These are phyloP conservation scores for Oxycera nigricornis DNA, from an alignment of 2,888 invertebrate species.

Conservation along the genomic window DNA sequence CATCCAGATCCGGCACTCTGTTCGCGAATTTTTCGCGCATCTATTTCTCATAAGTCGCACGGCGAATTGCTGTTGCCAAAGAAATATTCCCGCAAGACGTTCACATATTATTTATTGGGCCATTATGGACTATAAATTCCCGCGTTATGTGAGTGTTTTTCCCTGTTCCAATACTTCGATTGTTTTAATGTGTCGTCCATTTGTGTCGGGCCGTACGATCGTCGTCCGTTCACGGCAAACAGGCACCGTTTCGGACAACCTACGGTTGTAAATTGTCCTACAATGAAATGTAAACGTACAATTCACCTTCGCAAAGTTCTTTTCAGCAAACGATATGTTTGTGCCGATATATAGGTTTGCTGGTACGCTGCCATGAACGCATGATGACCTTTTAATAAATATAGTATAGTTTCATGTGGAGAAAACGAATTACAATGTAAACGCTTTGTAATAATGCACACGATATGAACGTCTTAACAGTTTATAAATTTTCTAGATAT, in stretches of 20 bases:
- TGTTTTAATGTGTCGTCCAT: slow-evolving; percentile 45
- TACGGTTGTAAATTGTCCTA: slow-evolving; percentile 30
- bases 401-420: slow-evolving; percentile 1
- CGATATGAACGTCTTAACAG: slow-evolving; percentile 28
- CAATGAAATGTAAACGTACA: slow-evolving; percentile 3
- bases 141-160: slow-evolving; percentile 47
- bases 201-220: slow-evolving; percentile 3
- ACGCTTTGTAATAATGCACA: not conserved
- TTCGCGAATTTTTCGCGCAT: slow-evolving; percentile 20
- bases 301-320: slow-evolving; percentile 22
- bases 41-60: slow-evolving; percentile 43
- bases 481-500: slow-evolving; percentile 34
- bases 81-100: slow-evolving; percentile 39
- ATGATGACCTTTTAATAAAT: slow-evolving; percentile 18
- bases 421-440: not conserved
- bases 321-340: not conserved
- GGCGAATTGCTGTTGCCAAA: slow-evolving; percentile 20
- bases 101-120: slow-evolving; percentile 47
- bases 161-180: slow-evolving; percentile 43
- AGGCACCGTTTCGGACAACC: not conserved
- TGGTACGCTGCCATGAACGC: not conserved
- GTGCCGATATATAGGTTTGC: not conserved
- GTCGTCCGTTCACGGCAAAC: slow-evolving; percentile 17
- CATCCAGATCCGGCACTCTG: slow-evolving; percentile 4
- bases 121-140: slow-evolving; percentile 47